Evolutionary conservation across 2,888 invertebrate genomes (phyloP), one percentile per base, ranked within the genome.

Genomic region (Andrena flavipes): DNA sequence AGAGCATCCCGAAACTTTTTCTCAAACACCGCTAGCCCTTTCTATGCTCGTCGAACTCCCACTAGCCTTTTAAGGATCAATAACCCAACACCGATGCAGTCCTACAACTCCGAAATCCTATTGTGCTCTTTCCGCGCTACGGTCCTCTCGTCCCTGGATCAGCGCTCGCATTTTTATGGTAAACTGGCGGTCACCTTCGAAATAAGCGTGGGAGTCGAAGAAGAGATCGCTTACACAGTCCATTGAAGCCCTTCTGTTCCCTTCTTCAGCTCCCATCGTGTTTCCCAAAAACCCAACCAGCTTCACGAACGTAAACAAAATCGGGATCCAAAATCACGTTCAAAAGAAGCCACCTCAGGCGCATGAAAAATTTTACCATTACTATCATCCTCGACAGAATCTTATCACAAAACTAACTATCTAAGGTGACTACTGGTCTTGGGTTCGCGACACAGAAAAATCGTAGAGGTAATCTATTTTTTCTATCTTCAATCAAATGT

Each of bases 141-240:
- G 74, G 48, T 63, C 64, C 76, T 84, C 85, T 85, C 85, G 81
- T 84, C 87, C 89, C 73, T 59, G 73, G 81, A 87, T 86, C 87
- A 86, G 84, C 86, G 88, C 89, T 89, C 88, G 86, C 88, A 91
- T 91, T 91, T 92, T 92, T 90, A 91, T 90, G 89, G 90, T 90
- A 87, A 91, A 88, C 82, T 80, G 83, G 83, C 89, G 90, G 89
- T 90, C 89, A 88, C 87, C 90, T 90, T 86, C 87, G 90, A 91
- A 92, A 92, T 92, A 90, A 89, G 92, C 93, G 93, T 93, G 93
- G 93, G 93, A 93, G 93, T 92, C 90, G 88, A 84, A 78, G 84
- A 77, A 79, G 88, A 88, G 89, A 90, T 92, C 91, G 91, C 89
- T 90, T 91, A 89, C 85, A 80, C 72, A 71, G 62, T 16, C 82